Evolutionary conservation across 92 coral and sea anemone species (phyloP), one percentile per base, ranked within the genome.

Genomic region (Pocillopora grandis): DNA sequence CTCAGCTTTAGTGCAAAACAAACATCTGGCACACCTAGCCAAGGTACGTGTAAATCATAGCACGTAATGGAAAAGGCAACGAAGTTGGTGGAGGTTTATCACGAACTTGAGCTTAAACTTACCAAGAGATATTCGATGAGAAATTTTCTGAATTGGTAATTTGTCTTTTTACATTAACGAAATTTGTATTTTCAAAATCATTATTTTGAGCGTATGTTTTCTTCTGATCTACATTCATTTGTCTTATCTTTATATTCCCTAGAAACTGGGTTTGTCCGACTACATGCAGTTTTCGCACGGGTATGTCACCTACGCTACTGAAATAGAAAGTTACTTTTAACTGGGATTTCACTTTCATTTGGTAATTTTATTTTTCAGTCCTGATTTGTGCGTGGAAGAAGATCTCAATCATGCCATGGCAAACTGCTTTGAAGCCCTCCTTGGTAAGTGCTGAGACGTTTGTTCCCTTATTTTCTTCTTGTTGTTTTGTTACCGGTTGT

Each of bases 381-480:
- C 99, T 49, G 99, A 96, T 71, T 90, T 96, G 61, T 96, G 99
- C 68, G 80, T 89, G 76, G 93, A 94, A 70, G 99, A 96, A 59
- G 99, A 96, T 60, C 87, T 96, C 86, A 90, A 92, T 60, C 99
- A 96, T 75, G 99, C 99, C n/a, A 94, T 96, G 97, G 99, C 99
- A 6, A 96, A 96, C 76, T 96, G 99, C 80, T 91, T 96, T 72
- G 99, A 96, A 87, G 99, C 99, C 59, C 72, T 96, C 66, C 87
- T 96, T 9, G 99, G 99, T 96, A 73, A 76, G 85, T 80, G 3
- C 52, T 42, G 5, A 42, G 8, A 2, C 52, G 52, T 27, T 27
- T 27, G 31, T 27, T 27, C 1, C 31, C 31, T 27, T 27, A 27
- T 27, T 27, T 27, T 27, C 31, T 27, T 27, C 31, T 27, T 27